Percentiles rank a stretch among this genome's conserved stretches.
Evolutionary conservation across 2,888 invertebrate species (phyloP).

Genomic region (Thecophora atra): DNA sequence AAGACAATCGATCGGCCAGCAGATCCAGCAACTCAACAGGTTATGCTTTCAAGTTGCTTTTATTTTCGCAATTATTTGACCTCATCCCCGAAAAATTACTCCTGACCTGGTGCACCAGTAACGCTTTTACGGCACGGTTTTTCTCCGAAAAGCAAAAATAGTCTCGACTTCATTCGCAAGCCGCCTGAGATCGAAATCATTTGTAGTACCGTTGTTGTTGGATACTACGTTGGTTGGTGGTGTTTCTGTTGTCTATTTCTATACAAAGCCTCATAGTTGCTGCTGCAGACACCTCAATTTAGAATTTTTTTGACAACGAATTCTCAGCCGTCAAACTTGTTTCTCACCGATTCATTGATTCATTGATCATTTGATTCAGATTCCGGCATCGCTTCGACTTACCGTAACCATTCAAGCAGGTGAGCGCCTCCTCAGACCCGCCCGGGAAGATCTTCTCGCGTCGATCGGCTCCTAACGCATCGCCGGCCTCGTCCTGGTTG

Average conservation of each 20-base stretch:
- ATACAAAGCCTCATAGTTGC: no score
- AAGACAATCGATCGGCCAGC: conserved; percentile 21
- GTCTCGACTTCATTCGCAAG: no score
- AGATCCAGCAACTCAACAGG: background rate
- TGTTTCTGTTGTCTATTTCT: no score
- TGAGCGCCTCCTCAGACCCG: conserved; percentile 68
- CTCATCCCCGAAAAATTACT: conserved; percentile 38
- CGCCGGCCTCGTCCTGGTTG: conserved; percentile 72
- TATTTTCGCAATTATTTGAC: conserved; percentile 20
- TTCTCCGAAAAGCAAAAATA: no score
- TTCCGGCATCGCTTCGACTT: conserved; percentile 49
- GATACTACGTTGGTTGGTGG: no score
- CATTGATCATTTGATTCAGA: background rate
- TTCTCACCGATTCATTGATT: background rate
- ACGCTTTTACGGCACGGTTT: no score
- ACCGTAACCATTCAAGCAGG: conserved; percentile 67
- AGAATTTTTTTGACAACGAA: background rate
- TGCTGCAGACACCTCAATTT: no score
- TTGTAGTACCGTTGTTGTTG: no score
- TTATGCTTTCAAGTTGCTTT: background rate
- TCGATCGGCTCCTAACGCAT: conserved; percentile 64
- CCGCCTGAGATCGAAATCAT: no score
- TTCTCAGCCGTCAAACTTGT: background rate
- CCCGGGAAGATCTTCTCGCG: conserved; percentile 80
- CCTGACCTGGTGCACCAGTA: conserved; percentile 24